Evolutionary conservation across 2,888 invertebrate species (phyloP), one percentile per base, ranked within the genome.

Genomic region (Tineola bisselliella): DNA sequence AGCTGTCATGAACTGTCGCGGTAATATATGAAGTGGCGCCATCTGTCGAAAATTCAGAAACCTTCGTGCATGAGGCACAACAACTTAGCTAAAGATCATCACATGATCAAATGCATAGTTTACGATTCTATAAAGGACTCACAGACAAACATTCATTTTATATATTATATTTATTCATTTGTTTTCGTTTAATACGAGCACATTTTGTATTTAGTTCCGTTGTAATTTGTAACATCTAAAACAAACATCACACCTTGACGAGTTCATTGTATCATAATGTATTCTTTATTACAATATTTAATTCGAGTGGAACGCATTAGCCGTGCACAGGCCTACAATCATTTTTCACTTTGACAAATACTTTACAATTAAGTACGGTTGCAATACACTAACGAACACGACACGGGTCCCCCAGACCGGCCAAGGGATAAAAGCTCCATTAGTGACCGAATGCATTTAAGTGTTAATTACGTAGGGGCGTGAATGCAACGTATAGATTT

Each of bases 401-500:
- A 18, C 18, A 48, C 54, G 54, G 58, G 58, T 58, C 58, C 58
- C 58, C 58, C 33, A 33, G 58, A 58, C 58, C 33, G 33, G 58
- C 31, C 38, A 57, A 17, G 25, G 38, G 44, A 71, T 69, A 71
- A 72, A 70, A 67, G 67, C 68, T 73, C 76, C 78, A 78, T 79
- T 79, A 77, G 73, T 68, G 65, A 68, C 68, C 66, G 67, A 77
- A 78, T 77, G 77, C 77, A 77, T 77, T 78, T 75, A 77, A 58
- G 58, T 58, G 58, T 58, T 58, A 58, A 58, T 58, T 58, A 58
- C 33, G 33, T 31, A 17, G 58, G 56, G 58, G 54, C 18, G 54
- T 25, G 25, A 31, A 33, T 58, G 31, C 58, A 33, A 13, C 8
- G 58, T 58, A 58, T 58, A 33, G 58, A 58, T 31, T 58, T 58